These are phyloP conservation scores for Hipposideros armiger DNA, from an alignment of 2,113 vertebrate species.

Conservation along the genomic window DNA sequence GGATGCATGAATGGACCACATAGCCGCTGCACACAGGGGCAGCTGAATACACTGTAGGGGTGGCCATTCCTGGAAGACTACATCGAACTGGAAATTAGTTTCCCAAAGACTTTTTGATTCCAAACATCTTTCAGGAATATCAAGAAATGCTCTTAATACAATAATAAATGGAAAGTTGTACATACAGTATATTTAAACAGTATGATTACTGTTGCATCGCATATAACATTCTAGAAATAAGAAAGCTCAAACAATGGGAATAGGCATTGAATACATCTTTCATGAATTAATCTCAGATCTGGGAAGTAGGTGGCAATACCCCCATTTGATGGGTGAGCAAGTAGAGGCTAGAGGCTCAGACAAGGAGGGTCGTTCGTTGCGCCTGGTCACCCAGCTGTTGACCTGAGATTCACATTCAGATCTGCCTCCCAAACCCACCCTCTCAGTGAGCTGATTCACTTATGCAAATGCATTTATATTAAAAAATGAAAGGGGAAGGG, in stretches of 20 bases:
- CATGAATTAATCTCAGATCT: not conserved
- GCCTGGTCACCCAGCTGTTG: not conserved
- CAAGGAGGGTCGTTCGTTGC: rapidly evolving
- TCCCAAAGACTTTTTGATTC: not conserved
- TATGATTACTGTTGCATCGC: rapidly evolving
- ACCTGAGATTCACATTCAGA: not conserved
- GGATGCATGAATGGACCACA: rapidly evolving
- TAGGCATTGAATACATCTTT: not conserved
- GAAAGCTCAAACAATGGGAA: no score
- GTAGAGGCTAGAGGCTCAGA: not conserved
- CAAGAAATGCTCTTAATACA: not conserved
- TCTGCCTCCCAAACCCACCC: rapidly evolving
- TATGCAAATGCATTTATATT: not conserved
- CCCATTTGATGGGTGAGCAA: not conserved
- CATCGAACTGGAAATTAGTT: not conserved
- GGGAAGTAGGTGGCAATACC: not conserved
- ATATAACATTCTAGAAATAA: not conserved
- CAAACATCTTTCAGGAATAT: not conserved
- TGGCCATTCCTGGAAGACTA: not conserved
- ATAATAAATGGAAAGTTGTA: no score
- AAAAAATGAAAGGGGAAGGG: not conserved
- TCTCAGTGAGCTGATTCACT: rapidly evolving
- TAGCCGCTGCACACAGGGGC: rapidly evolving
- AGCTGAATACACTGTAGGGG: rapidly evolving
- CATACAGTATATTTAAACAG: not conserved